These are phyloP conservation scores for Mastigias papua DNA, from an alignment of 30 jellyfish, hydroid and myxozoan species.

Conservation along the genomic window DNA sequence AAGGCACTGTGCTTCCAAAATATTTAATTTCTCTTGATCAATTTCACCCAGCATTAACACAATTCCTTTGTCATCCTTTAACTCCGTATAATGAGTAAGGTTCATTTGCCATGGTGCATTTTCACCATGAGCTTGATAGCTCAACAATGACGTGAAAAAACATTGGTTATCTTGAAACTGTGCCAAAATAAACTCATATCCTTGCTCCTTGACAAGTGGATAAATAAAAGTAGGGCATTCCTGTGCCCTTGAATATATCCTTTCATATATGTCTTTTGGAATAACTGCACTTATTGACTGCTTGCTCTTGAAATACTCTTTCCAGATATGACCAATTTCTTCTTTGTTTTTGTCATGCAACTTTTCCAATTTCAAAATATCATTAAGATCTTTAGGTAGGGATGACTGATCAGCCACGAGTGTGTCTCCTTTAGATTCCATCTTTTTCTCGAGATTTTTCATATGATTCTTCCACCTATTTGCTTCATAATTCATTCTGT, in stretches of 20 bases:
- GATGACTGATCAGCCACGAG: conserved; percentile 42
- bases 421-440: conserved; percentile 15
- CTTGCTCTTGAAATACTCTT: conserved; percentile 70
- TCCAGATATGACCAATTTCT: conserved; percentile 84
- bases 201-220: conserved; percentile 83
- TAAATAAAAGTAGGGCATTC: conserved; percentile 81
- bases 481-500: conserved; percentile 58
- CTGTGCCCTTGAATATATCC: conserved; percentile 53
- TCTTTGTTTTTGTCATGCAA: conserved; percentile 47
- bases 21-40: conserved; percentile 55
- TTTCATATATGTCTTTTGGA: conserved; percentile 64
- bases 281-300: conserved; percentile 83
- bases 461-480: conserved; percentile 58
- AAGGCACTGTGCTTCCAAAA: conserved; percentile 94
- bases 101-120: conserved; percentile 97
- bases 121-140: conserved; percentile 91
- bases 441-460: conserved; percentile 45
- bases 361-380: conserved; percentile 65
- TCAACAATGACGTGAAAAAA: conserved; percentile 82
- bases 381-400: conserved; percentile 65
- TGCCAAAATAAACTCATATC: conserved; percentile 88
- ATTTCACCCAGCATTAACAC: conserved; percentile 89
- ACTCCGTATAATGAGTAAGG: conserved; percentile 83
- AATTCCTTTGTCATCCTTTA: conserved; percentile 81
- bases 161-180: conserved; percentile 80